These are phyloP conservation scores for Escarpia spicata DNA, from an alignment of 2,888 invertebrate genomes.

Conservation along the genomic window DNA sequence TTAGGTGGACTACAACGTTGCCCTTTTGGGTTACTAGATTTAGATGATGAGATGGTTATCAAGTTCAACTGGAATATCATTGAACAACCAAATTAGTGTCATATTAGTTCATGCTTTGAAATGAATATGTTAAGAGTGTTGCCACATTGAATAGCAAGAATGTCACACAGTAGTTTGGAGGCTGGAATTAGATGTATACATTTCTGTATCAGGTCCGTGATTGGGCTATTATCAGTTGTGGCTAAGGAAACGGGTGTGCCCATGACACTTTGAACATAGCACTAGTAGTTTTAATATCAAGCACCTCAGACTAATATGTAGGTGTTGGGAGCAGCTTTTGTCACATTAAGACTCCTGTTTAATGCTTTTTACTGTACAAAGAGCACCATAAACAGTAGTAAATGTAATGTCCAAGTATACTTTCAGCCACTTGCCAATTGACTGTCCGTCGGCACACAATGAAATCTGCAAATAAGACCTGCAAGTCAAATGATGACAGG, in stretches of 20 bases:
- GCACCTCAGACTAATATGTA: neutral
- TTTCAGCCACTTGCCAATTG: neutral
- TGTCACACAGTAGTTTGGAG: neutral
- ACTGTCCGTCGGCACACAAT: neutral
- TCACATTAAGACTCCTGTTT: neutral
- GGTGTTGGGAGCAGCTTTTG: neutral
- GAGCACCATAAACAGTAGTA: neutral
- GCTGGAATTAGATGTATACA: neutral
- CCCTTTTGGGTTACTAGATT: neutral
- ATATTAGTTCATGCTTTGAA: neutral
- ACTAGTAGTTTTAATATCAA: neutral
- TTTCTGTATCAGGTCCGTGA: neutral
- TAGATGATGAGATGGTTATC: neutral
- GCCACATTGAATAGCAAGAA: neutral
- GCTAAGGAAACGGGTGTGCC: neutral
- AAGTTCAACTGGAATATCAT: neutral
- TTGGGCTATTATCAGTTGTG: neutral
- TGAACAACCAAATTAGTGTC: neutral
- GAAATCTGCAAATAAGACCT: neutral
- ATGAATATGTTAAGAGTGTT: neutral
- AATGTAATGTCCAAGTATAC: neutral
- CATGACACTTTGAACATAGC: neutral
- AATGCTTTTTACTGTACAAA: neutral
- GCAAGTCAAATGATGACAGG: neutral
- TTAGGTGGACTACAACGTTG: neutral